Evolutionary conservation across 1,140 invertebrate species (phyloP), one percentile per base, ranked within the genome.

Genomic region (Oncopodura yosiiana): DNA sequence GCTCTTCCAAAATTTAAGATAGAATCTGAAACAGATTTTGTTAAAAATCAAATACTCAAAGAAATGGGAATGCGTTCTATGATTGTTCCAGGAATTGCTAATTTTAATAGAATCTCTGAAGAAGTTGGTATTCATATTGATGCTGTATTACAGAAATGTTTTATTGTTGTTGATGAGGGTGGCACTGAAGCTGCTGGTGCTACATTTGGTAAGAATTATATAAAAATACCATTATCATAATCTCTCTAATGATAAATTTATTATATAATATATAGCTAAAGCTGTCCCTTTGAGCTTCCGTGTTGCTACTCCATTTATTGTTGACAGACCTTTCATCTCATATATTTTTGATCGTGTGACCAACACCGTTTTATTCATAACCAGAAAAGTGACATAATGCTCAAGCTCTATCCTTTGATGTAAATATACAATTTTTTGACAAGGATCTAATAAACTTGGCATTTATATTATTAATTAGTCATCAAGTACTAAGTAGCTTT

Each of bases 1-100:
- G 26, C n/a, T 12, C 21, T 51, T n/a, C 49, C 49, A 19, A 51
- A 51, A 43, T 51, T 51, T 11, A 27, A 24, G n/a, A 19, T 51
- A 19, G 38, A 51, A n/a, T 30, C 37, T 19, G 37, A 51, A 1
- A 32, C 30, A 0, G 49, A 51, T 18, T 51, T 51, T 3, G 30
- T 29, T n/a, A 14, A 39, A n/a, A 23, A 27, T 3, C 23, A 30
- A 5, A 26, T 49, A 12, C 26, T 49, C 26, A 19, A 49, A 16
- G 16, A 51, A 38, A 16, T 51, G 8, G 49, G 49, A 11, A 27
- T 51, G 37, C 24, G 27, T 21, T 29, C 37, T 2, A 19, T 43
- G 3, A 42, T 30, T 3, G 29, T 12, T 42, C 49, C 49, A 18
- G 49, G 49, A n/a, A 11, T 30, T 18, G 49, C 49, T 6, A 43